phyloP scores from a whole-genome alignment of 2,888 invertebrate genomes.

The Drosophila cognata region DNA sequence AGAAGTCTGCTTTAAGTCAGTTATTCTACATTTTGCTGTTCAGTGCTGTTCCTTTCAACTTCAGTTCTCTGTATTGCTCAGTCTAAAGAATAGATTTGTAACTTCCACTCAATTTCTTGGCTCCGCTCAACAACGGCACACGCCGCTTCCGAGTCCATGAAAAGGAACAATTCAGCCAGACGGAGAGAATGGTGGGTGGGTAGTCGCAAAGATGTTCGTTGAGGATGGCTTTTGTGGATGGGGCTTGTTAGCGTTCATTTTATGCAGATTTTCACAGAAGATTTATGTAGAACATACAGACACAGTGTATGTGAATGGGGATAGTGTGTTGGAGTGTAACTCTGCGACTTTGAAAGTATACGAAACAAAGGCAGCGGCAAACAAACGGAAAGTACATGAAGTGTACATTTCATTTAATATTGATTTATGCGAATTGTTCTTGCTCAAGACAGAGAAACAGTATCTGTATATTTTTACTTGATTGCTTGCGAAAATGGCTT shows the following conservation, averaged over 20 bases:
- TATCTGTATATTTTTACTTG: conserved; percentile 47
- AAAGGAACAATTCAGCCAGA: conserved; percentile 36
- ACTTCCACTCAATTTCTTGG: conserved; percentile 59
- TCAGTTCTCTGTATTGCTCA: conserved; percentile 11
- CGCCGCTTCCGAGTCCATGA: neutral
- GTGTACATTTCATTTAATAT: conserved; percentile 79
- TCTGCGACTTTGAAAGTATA: conserved; percentile 1
- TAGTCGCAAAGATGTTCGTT: conserved; percentile 62
- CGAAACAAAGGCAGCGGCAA: conserved; percentile 44
- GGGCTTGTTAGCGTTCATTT: conserved; percentile 80
- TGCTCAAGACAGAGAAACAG: conserved; percentile 16
- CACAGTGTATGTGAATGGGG: conserved; percentile 58
- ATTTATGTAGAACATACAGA: conserved; percentile 76
- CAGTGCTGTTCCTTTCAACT: neutral
- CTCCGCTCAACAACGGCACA: conserved; percentile 19
- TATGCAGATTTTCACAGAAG: conserved; percentile 77
- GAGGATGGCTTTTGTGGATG: conserved; percentile 47
- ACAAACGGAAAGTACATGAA: conserved; percentile 60
- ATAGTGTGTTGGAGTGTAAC: neutral
- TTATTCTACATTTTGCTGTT: neutral
- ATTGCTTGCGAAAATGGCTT: conserved; percentile 62
- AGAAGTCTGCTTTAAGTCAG: neutral
- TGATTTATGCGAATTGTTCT: conserved; percentile 69
- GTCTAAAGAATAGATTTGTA: conserved; percentile 49
- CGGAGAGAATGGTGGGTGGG: conserved; percentile 34